These are phyloP conservation scores for Drosophila atroscutellata DNA, from an alignment of 2,888 invertebrate genomes.

Conservation along the genomic window DNA sequence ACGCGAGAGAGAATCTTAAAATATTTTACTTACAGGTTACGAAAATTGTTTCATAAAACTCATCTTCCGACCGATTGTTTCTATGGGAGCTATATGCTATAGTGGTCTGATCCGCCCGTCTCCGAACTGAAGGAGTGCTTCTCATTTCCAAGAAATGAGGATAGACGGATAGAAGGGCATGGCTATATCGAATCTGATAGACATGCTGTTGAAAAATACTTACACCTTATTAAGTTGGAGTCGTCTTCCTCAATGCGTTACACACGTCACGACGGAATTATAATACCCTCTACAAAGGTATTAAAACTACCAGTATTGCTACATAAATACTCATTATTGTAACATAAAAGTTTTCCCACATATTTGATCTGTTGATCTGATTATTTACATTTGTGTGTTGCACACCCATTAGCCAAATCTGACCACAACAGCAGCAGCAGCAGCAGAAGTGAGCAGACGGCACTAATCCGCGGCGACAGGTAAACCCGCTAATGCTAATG, in stretches of 20 bases:
- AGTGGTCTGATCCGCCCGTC: background rate
- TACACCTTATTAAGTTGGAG: background rate
- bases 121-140: background rate
- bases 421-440: slow-evolving; percentile 55
- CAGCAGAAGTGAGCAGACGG: slow-evolving; percentile 12
- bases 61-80: background rate
- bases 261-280: too few species aligned
- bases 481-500: slow-evolving; percentile 70
- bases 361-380: background rate
- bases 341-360: background rate
- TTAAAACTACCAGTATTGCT: background rate
- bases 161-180: background rate
- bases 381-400: slow-evolving; percentile 1
- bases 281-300: background rate
- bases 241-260: background rate
- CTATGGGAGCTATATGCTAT: background rate
- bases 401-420: slow-evolving; percentile 49
- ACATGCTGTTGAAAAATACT: background rate
- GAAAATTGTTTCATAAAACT: background rate
- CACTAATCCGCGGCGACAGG: slow-evolving; percentile 71
- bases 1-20: background rate
- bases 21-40: background rate
- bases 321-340: background rate
- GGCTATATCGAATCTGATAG: background rate
- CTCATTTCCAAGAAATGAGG: background rate